phyloP scores from a whole-genome alignment of 2,113 vertebrate genomes.

The Heliornis fulica region DNA sequence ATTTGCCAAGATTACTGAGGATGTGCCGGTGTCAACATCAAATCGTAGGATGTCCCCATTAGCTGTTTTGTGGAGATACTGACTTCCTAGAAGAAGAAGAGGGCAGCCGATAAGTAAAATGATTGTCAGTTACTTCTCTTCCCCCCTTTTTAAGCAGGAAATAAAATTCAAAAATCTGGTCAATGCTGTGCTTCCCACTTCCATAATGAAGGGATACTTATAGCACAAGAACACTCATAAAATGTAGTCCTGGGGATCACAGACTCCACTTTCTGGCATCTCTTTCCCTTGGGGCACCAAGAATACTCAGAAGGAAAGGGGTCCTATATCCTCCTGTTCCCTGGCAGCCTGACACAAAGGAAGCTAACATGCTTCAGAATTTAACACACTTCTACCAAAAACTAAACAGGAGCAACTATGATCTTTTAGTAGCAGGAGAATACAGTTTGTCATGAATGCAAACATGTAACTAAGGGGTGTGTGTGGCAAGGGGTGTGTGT shows the following conservation, averaged over 20 bases:
- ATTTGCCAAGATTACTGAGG: slow-evolving; percentile 64
- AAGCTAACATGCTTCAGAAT: not conserved
- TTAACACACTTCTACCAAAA: not conserved
- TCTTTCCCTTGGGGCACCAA: not conserved
- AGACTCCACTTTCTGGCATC: not conserved
- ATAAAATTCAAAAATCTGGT: not conserved
- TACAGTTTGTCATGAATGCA: accelerated
- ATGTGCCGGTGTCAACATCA: slow-evolving; percentile 34
- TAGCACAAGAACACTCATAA: not conserved
- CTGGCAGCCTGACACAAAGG: not conserved
- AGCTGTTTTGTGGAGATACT: slow-evolving; percentile 72
- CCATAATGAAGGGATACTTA: not conserved
- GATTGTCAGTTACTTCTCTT: not conserved
- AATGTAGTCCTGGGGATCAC: not conserved
- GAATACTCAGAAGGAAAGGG: not conserved
- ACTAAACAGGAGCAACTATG: not conserved
- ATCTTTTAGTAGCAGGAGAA: not conserved
- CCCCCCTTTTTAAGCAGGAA: not conserved
- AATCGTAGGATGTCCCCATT: slow-evolving; percentile 61
- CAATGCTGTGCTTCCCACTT: not conserved
- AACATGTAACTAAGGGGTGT: not conserved
- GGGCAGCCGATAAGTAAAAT: not conserved
- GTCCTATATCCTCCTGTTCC: not conserved
- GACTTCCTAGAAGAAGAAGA: slow-evolving; percentile 67
- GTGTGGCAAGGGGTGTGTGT: no score